These are phyloP conservation scores for Archaeoteleia sp. DNA, from an alignment of 2,888 invertebrate genomes.

Conservation along the genomic window DNA sequence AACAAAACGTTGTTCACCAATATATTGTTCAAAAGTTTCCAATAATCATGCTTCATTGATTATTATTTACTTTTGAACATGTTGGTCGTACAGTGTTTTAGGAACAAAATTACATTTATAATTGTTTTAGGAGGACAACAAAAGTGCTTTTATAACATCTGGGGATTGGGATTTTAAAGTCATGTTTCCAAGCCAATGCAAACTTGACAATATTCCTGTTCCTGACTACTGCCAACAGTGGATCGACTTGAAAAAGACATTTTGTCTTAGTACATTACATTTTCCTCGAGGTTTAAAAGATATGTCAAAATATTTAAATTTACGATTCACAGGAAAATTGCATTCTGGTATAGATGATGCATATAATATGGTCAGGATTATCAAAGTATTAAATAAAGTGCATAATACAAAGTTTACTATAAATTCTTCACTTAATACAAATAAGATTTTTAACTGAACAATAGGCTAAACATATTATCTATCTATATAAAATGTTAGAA, in stretches of 20 bases:
- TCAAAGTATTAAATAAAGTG: slow-evolving; percentile 52
- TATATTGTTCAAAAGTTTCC: too few relatives aligned
- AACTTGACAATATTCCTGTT: slow-evolving; percentile 67
- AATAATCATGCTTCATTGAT: too few relatives aligned
- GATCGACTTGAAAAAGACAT: slow-evolving; percentile 78
- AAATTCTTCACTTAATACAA: slow-evolving; percentile 51
- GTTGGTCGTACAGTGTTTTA: too few relatives aligned
- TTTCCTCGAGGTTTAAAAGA: slow-evolving; percentile 72
- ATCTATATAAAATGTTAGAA: too few relatives aligned
- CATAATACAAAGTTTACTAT: slow-evolving; percentile 60
- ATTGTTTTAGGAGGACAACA: slow-evolving; percentile 55
- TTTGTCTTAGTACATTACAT: slow-evolving; percentile 63
- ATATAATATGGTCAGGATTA: slow-evolving; percentile 65
- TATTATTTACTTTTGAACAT: neutral
- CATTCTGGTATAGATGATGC: slow-evolving; percentile 75
- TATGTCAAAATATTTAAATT: slow-evolving; percentile 68
- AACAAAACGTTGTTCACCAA: too few relatives aligned
- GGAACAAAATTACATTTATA: neutral
- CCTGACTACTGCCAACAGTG: slow-evolving; percentile 75
- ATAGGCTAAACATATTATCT: neutral
- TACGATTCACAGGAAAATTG: slow-evolving; percentile 71
- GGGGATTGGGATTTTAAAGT: slow-evolving; percentile 79
- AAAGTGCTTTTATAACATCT: slow-evolving; percentile 77
- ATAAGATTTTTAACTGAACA: slow-evolving; percentile 1
- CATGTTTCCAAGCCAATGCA: slow-evolving; percentile 77